Evolutionary conservation across 1,140 invertebrate genomes (phyloP), one percentile per base, ranked within the genome.

Genomic region (Microvelia longipes): DNA sequence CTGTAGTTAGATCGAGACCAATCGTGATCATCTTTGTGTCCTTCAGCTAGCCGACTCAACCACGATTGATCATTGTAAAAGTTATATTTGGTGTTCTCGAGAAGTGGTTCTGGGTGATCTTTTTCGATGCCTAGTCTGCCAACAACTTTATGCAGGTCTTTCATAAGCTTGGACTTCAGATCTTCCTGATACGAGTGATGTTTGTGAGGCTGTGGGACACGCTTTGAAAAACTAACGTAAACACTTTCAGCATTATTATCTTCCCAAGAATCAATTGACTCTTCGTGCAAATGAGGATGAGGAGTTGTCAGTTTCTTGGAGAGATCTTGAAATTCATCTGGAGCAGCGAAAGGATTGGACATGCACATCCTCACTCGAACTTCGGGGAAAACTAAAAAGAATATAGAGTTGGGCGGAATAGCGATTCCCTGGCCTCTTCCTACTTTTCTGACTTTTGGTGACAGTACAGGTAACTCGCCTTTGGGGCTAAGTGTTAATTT

Each of bases 321-420:
- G 25, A 64, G 24, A 24, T 64, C 25, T 64, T 64, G 62, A 64
- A 26, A 64, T 64, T 24, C 25, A 24, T 64, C 25, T 60, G 35
- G 19, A 25, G 25, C 24, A 64, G 62, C 24, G 25, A 64, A 64
- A 2, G 62, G 62, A 64, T 64, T 28, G 0, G 61, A 26, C 27
- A 29, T 70, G 14, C 73, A 74, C 24, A 66, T 68, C n/a, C 72
- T 68, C 11, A 68, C 29, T 66, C 73, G 73, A 28, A 27, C 30
- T 1, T 74, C 72, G 1, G 73, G 73, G 14, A 74, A 25, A 24
- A 74, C 72, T 27, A 74, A 28, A 15, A 74, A 74, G 29, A 74
- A 74, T 60, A 73, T 69, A 24, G 64, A 68, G n/a, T 69, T 67
- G n/a, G 61, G 28, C 0, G 72, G 73, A 27, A 74, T 30, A 35